Evolutionary conservation across 2,797 vertebrate species (phyloP).

Genomic region (Galaxias olidus): DNA sequence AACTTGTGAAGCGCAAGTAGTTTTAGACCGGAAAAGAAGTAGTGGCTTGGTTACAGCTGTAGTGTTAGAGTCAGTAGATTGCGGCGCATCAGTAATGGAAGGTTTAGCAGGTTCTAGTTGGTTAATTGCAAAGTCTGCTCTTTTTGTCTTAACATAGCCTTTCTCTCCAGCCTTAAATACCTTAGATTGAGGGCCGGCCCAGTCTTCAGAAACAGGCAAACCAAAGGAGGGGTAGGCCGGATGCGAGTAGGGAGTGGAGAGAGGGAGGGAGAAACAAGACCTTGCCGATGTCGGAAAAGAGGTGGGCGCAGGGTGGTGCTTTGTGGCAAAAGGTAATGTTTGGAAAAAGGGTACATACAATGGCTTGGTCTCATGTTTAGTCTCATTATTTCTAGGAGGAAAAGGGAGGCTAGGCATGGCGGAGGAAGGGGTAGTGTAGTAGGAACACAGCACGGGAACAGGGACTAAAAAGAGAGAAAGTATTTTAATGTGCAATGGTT

Average conservation of each 20-base stretch:
- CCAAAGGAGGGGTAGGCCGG: slow-evolving; percentile 37
- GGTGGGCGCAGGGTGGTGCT: slow-evolving; percentile 44
- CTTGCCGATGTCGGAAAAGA: slow-evolving; percentile 17
- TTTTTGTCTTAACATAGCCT: slow-evolving; percentile 43
- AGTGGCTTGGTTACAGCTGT: slow-evolving; percentile 14
- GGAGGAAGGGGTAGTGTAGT: slow-evolving; percentile 18
- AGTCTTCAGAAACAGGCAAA: slow-evolving; percentile 26
- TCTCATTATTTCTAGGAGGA: slow-evolving; percentile 50
- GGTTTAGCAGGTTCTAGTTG: slow-evolving; percentile 18
- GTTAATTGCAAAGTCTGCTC: slow-evolving; percentile 10
- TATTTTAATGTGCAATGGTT: slow-evolving; percentile 35
- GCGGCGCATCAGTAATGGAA: background rate
- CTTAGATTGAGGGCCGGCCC: slow-evolving; percentile 27
- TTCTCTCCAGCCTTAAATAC: slow-evolving; percentile 50
- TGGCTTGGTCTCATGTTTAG: slow-evolving; percentile 41
- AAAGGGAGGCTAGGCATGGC: slow-evolving; percentile 23
- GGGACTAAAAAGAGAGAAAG: slow-evolving; percentile 45
- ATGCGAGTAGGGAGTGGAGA: slow-evolving; percentile 22
- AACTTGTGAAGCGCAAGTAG: slow-evolving; percentile 5
- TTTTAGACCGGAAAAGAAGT: slow-evolving; percentile 3
- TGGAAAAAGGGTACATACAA: slow-evolving; percentile 56
- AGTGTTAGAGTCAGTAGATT: slow-evolving; percentile 7
- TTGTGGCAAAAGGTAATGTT: slow-evolving; percentile 44
- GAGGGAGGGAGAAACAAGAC: slow-evolving; percentile 21
- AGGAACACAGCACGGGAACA: slow-evolving; percentile 27